Conservation (phyloP, 2,113 vertebrate species). For the Trichechus manatus region DNA sequence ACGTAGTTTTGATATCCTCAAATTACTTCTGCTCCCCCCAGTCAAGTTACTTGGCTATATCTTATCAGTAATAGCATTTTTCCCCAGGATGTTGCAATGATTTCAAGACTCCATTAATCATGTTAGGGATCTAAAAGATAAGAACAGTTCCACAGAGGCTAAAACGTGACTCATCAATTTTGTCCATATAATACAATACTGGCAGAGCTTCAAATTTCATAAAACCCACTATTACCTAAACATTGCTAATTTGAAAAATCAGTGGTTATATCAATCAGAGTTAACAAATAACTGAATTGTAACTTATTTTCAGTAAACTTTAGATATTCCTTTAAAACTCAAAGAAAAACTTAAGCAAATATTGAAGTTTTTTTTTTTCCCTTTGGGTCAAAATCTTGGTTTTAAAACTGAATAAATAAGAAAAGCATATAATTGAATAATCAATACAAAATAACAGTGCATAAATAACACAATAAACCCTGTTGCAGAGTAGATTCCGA, state of each 20-base stretch:
- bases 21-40: not conserved
- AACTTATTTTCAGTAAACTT: not conserved
- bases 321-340: not conserved
- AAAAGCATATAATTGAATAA: not conserved
- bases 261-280: accelerated
- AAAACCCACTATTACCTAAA: not conserved
- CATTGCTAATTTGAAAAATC: not conserved
- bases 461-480: not conserved
- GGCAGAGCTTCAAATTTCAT: not conserved
- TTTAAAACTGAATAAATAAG: not conserved
- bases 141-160: not conserved
- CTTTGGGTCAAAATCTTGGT: not conserved
- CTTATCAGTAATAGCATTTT: not conserved
- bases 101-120: not conserved
- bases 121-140: not conserved
- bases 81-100: not conserved
- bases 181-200: no score
- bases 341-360: not conserved
- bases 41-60: not conserved
- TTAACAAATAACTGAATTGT: not conserved
- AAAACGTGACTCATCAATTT: not conserved
- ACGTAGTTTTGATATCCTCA: not conserved
- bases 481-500: not conserved
- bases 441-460: not conserved
- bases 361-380: not conserved